Evolutionary conservation across 2,888 invertebrate genomes (phyloP).

Genomic region (Macaria liturata): DNA sequence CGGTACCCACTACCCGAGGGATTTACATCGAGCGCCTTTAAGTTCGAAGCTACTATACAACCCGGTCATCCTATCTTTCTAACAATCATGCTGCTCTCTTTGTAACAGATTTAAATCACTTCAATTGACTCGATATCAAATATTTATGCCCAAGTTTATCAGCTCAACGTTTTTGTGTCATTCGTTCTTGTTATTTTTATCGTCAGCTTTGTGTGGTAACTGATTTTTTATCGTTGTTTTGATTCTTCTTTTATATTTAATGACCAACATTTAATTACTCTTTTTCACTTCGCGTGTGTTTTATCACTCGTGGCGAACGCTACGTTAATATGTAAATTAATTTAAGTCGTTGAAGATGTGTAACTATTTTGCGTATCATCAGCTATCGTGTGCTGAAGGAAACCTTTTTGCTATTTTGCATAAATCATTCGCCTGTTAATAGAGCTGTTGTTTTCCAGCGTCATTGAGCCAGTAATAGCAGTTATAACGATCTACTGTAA

Average conservation of each 20-base stretch:
- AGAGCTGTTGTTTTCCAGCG: constrained; percentile 27
- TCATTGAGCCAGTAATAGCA: constrained; percentile 36
- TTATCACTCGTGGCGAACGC: too few relatives aligned
- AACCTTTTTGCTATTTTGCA: constrained; percentile 8
- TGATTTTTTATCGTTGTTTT: constrained; percentile 8
- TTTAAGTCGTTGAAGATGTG: too few relatives aligned
- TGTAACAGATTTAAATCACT: too few relatives aligned
- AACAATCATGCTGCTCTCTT: too few relatives aligned
- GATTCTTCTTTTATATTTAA: neutral
- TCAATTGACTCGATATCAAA: too few relatives aligned
- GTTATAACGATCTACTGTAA: constrained; percentile 58
- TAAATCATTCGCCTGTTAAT: constrained; percentile 17
- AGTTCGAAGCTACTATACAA: constrained; percentile 4
- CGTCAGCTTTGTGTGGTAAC: neutral
- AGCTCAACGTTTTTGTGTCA: too few relatives aligned
- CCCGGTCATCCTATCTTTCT: constrained; percentile 8
- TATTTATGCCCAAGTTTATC: too few relatives aligned
- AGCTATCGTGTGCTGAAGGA: neutral
- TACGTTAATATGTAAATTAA: too few relatives aligned
- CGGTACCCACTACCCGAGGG: constrained; percentile 55
- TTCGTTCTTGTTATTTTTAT: too few relatives aligned
- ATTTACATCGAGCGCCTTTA: constrained; percentile 50
- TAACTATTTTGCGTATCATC: constrained; percentile 5
- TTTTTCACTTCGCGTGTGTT: too few relatives aligned
- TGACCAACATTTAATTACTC: too few relatives aligned